These are phyloP conservation scores for Manacus vitellinus DNA, from an alignment of 2,113 vertebrate species.

Conservation along the genomic window DNA sequence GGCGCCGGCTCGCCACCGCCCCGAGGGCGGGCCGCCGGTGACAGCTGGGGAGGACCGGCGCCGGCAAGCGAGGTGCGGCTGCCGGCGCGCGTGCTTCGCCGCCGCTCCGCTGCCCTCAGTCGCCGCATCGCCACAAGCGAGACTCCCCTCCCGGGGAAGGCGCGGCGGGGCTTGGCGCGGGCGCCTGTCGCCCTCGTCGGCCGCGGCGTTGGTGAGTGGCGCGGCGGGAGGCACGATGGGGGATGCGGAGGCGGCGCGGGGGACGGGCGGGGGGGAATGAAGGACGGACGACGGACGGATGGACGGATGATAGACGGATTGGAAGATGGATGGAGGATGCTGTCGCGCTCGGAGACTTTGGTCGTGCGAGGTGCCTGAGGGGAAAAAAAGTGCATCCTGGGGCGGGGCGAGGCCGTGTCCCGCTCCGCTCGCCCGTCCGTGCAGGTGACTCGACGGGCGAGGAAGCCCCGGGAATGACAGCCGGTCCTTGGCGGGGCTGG, in stretches of 20 bases:
- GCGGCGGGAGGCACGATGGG: not conserved
- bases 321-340: not conserved
- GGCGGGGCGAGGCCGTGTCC: not conserved
- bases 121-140: not conserved
- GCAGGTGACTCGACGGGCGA: not conserved
- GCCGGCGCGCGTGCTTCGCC: not conserved
- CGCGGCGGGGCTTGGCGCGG: not conserved
- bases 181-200: not conserved
- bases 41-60: not conserved
- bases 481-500: not conserved
- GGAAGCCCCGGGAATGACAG: not conserved
- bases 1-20: not conserved
- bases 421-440: not conserved
- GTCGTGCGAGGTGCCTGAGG: not conserved
- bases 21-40: not conserved
- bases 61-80: not conserved
- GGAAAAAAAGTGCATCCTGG: not conserved
- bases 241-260: not conserved
- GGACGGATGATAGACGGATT: too few species aligned
- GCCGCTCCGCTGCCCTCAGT: not conserved
- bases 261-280: not conserved
- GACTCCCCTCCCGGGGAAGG: not conserved
- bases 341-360: not conserved
- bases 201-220: not conserved
- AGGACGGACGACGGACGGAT: not conserved